Conservation (phyloP, 2,888 invertebrate species). For the Tortricodes alternella region DNA sequence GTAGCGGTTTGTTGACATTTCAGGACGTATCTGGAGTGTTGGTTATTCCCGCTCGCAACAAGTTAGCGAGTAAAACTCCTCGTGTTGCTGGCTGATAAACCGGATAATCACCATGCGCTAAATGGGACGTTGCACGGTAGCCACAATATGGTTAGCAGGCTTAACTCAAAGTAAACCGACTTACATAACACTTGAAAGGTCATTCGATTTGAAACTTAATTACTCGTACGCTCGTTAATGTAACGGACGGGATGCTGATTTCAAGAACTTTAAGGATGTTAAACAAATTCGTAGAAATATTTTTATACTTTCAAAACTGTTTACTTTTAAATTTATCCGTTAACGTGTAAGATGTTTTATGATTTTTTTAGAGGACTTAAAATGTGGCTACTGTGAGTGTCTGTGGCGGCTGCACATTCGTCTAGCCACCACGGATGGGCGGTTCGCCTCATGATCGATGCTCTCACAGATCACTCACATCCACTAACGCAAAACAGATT, state of each 20-base stretch:
- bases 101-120: slow-evolving; percentile 47
- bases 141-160: slow-evolving; percentile 30
- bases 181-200: slow-evolving; percentile 25
- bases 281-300: slow-evolving; percentile 1
- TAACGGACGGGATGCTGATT: neutral
- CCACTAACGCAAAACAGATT: slow-evolving; percentile 57
- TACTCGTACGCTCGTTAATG: slow-evolving; percentile 16
- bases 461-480: slow-evolving; percentile 54
- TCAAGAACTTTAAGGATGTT: slow-evolving; percentile 6
- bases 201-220: slow-evolving; percentile 30
- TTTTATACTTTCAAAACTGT: slow-evolving; percentile 10
- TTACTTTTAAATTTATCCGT: slow-evolving; percentile 23
- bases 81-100: slow-evolving; percentile 71
- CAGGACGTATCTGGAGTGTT: neutral
- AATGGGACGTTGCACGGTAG: slow-evolving; percentile 40
- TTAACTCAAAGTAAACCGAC: slow-evolving; percentile 29
- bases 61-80: slow-evolving; percentile 46
- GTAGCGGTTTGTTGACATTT: slow-evolving; percentile 11
- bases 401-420: slow-evolving; percentile 34
- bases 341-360: slow-evolving; percentile 16
- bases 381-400: slow-evolving; percentile 24
- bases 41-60: slow-evolving; percentile 19
- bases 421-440: slow-evolving; percentile 35
- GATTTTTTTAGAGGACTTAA: slow-evolving; percentile 23
- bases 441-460: slow-evolving; percentile 53